Percentiles rank a stretch among this genome's conserved stretches.
phyloP scores from a whole-genome alignment of 2,797 vertebrate species.

The Craterocephalus amniculus region DNA sequence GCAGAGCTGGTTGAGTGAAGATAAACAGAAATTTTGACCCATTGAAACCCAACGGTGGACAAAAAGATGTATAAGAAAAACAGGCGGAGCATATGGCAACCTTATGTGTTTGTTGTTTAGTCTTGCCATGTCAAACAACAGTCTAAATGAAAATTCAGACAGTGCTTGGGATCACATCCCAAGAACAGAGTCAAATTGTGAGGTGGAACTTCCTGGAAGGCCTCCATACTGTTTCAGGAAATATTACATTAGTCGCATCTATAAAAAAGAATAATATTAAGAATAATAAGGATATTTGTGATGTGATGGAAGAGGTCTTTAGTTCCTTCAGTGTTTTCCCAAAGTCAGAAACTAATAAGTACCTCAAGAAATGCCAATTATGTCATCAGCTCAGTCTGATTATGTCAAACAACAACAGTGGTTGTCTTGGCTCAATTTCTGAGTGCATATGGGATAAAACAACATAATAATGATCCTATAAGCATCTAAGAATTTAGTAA shows the following conservation, averaged over 20 bases:
- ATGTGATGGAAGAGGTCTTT: not conserved
- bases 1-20: not conserved
- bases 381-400: not conserved
- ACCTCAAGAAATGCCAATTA: too few relatives aligned
- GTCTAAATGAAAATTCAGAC: slow-evolving; percentile 39
- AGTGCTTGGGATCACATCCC: slow-evolving; percentile 25
- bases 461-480: not conserved
- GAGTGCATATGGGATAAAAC: not conserved
- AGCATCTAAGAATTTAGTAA: not conserved
- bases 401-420: not conserved
- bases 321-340: not conserved
- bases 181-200: not conserved
- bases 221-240: not conserved
- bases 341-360: not conserved
- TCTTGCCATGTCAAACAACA: slow-evolving; percentile 45
- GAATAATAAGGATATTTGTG: not conserved
- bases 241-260: not conserved
- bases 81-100: slow-evolving; percentile 46
- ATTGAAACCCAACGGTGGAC: slow-evolving; percentile 31
- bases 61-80: slow-evolving; percentile 18
- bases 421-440: not conserved
- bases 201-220: not conserved
- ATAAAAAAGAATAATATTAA: not conserved
- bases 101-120: slow-evolving; percentile 55
- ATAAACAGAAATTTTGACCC: slow-evolving; percentile 33